phyloP scores from a whole-genome alignment of 2,113 vertebrate genomes.

The Antechinus flavipes region DNA sequence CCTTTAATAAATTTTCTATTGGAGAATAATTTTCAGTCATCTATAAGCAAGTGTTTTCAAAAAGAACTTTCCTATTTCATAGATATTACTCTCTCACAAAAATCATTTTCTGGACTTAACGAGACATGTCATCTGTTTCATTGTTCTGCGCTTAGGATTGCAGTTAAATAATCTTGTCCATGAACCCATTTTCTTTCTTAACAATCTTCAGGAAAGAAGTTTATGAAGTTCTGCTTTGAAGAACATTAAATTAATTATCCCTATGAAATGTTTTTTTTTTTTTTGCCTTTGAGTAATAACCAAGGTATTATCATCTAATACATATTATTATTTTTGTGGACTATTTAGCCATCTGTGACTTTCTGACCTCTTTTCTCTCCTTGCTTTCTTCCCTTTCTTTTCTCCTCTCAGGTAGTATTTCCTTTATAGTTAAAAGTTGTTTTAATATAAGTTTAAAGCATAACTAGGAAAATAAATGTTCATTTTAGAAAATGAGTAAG shows the following conservation, averaged over 20 bases:
- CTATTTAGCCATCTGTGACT: not conserved
- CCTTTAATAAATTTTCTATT: too few relatives aligned
- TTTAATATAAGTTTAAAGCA: not conserved
- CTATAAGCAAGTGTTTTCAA: not conserved
- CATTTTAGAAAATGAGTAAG: too few relatives aligned
- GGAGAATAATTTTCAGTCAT: not conserved
- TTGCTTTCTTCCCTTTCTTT: not conserved
- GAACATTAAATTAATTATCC: not conserved
- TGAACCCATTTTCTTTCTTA: not conserved
- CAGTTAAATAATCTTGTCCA: too few relatives aligned
- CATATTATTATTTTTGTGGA: not conserved
- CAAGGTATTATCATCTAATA: not conserved
- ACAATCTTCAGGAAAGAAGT: not conserved
- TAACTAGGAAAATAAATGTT: too few relatives aligned
- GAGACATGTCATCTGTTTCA: not conserved
- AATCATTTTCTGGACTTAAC: not conserved
- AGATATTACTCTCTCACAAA: not conserved
- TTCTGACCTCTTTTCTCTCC: not conserved
- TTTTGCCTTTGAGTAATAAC: not conserved
- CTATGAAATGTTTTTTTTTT: not conserved
- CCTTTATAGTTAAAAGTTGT: not conserved
- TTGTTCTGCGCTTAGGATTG: not conserved
- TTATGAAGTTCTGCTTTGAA: not conserved
- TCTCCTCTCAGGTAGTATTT: not conserved
- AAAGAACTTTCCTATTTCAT: not conserved